Evolutionary conservation across 2,113 vertebrate species (phyloP).

Genomic region (Stegostoma tigrinum): DNA sequence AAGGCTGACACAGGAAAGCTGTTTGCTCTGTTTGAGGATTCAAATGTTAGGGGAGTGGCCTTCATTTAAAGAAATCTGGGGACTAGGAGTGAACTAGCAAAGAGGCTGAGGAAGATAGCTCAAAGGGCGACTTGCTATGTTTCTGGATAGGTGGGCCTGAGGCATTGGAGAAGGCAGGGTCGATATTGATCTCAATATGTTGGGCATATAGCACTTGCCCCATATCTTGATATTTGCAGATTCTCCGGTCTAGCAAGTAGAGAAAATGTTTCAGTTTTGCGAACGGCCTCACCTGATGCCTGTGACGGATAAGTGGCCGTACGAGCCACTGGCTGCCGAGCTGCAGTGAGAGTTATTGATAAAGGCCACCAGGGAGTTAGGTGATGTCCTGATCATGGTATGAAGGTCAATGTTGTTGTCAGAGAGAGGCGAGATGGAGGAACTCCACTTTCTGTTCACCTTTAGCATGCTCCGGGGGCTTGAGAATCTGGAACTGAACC

Average conservation of each 20-base stretch:
- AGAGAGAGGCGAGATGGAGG: constrained; percentile 92
- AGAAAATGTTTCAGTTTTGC: not conserved
- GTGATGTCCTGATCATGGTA: constrained; percentile 91
- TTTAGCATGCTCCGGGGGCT: constrained; percentile 78
- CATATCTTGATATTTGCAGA: not conserved
- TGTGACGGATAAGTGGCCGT: constrained; percentile 88
- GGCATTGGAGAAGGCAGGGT: not conserved
- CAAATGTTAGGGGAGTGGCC: not conserved
- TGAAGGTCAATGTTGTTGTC: constrained; percentile 91
- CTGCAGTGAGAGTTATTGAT: constrained; percentile 82
- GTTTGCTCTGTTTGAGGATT: not conserved
- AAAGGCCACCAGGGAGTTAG: constrained; percentile 90
- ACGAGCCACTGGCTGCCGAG: constrained; percentile 72
- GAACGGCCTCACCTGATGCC: constrained; percentile 72
- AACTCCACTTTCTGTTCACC: constrained; percentile 85
- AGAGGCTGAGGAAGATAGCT: not conserved
- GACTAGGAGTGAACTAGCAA: not conserved
- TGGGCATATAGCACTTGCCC: not conserved
- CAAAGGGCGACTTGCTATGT: not conserved
- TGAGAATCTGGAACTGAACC: constrained; percentile 74
- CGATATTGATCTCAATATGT: not conserved
- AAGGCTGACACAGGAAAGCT: not conserved
- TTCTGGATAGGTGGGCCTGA: not conserved
- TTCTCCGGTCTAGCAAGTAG: not conserved
- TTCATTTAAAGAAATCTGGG: not conserved